phyloP scores from a whole-genome alignment of 2,113 vertebrate genomes.

The Austrofundulus limnaeus region DNA sequence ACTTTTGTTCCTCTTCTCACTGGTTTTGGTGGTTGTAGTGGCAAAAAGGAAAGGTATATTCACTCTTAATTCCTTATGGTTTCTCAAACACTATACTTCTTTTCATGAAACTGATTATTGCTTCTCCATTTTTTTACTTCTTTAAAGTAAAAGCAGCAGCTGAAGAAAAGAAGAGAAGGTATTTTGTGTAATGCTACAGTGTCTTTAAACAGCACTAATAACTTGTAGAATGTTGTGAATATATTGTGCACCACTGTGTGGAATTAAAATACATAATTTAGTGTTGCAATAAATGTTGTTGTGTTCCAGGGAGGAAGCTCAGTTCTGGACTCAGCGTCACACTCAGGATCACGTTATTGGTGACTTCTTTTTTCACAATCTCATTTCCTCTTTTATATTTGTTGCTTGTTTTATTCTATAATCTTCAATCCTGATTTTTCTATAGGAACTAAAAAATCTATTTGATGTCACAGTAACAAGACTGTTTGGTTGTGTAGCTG shows the following conservation, averaged over 20 bases:
- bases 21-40: conserved; percentile 43
- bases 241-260: no score
- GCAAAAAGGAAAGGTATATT: conserved; percentile 68
- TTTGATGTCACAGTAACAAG: no score
- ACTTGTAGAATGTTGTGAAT: no score
- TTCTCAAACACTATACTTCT: background rate
- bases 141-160: conserved; percentile 63
- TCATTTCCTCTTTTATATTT: background rate
- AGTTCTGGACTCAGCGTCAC: conserved; percentile 71
- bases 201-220: no score
- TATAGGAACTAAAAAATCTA: no score
- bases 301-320: conserved; percentile 63
- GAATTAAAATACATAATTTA: background rate
- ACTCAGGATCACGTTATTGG: conserved; percentile 68
- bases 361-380: conserved; percentile 45
- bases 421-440: background rate
- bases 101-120: conserved; percentile 9
- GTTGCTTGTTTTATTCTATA: background rate
- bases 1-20: conserved; percentile 63
- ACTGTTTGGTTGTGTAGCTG: no score
- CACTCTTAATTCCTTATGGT: background rate
- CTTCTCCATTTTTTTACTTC: background rate
- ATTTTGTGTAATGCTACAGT: background rate
- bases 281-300: background rate
- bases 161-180: conserved; percentile 71